Base-by-base conservation (phyloP, 2,113 vertebrate species). In the Hystrix brachyura region DNA sequence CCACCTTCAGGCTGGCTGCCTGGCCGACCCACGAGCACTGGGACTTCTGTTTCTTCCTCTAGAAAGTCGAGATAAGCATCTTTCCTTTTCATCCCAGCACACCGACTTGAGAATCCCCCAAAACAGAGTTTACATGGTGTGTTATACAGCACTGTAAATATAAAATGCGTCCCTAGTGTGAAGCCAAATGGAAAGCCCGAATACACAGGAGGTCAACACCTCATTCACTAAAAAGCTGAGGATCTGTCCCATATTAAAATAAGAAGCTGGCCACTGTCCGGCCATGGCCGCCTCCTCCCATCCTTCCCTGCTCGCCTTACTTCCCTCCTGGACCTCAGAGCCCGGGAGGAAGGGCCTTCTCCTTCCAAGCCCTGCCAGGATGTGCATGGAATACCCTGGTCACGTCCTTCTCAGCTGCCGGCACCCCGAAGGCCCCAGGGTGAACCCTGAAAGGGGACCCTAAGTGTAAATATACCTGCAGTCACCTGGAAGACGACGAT, bases 401-500 rank as follows among this genome's bases (percentile, higher is more conserved):
- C 88, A 34, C 1, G 67, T 72, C 93, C 95, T 87, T 97, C 95
- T 83, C 93, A 21, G 67, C 72, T 60, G 23, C 65, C 51, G 59
- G 62, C 38, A 32, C 80, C 80, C 83, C 87, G 91, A 27, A 67
- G 72, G 43, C 76, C 57, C 86, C 72, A 67, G 25, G 21, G 65
- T 57, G 80, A 95, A 87, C 90, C 88, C 84, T 94, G 87, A 92
- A 97, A 94, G 76, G 84, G 95, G 97, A 94, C 51, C 84, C 84
- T 87, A 64, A 85, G 84, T 59, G 60, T 90, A 92, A 97, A 97
- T 84, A 95, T 81, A 59, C 72, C 72, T 86, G 90, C 67, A 72
- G 82, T 94, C 84, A 43, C 48, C 72, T 60, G 71, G 80, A 96
- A 86, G 96, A 93, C 82, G 79, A 82, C 62, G 80, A 64, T 9